These are phyloP conservation scores for Electrona antarctica DNA, from an alignment of 2,113 vertebrate species.

Conservation along the genomic window DNA sequence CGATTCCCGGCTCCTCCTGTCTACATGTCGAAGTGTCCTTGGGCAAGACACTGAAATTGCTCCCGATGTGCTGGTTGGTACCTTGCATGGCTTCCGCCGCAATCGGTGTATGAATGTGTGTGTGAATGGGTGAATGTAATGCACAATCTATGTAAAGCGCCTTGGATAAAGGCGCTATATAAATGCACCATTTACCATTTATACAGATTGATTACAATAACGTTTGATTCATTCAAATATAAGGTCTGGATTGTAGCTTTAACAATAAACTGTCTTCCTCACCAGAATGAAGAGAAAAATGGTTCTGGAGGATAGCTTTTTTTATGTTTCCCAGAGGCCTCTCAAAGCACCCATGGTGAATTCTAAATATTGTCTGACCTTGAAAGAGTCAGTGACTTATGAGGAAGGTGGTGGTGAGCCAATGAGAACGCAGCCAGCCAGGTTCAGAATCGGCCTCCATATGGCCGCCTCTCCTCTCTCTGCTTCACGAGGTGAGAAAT, in stretches of 20 bases:
- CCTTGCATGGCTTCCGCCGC: too few species aligned
- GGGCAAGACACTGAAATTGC: too few species aligned
- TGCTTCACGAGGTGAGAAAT: constrained; percentile 55
- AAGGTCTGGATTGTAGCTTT: background rate
- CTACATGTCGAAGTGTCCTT: too few species aligned
- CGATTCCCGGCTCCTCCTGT: too few species aligned
- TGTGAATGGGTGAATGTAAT: too few species aligned
- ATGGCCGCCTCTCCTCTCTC: constrained; percentile 52
- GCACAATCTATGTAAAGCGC: too few species aligned
- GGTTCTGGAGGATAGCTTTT: constrained; percentile 8
- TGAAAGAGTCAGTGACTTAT: constrained; percentile 46
- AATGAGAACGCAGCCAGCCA: constrained; percentile 36
- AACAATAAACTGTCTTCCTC: background rate
- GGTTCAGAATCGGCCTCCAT: constrained; percentile 36
- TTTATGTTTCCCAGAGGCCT: background rate
- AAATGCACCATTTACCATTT: too few species aligned
- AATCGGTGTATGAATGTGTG: too few species aligned
- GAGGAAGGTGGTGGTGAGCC: constrained; percentile 27
- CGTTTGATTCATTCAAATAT: background rate
- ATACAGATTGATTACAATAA: too few species aligned
- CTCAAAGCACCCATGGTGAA: constrained; percentile 15
- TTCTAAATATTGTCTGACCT: constrained; percentile 42
- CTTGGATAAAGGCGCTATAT: too few species aligned
- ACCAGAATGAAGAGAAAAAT: background rate
- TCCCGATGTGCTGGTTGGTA: too few species aligned